These are phyloP conservation scores for Acrossocheilus wenchowensis DNA, from an alignment of 2,797 vertebrate genomes.

Conservation along the genomic window DNA sequence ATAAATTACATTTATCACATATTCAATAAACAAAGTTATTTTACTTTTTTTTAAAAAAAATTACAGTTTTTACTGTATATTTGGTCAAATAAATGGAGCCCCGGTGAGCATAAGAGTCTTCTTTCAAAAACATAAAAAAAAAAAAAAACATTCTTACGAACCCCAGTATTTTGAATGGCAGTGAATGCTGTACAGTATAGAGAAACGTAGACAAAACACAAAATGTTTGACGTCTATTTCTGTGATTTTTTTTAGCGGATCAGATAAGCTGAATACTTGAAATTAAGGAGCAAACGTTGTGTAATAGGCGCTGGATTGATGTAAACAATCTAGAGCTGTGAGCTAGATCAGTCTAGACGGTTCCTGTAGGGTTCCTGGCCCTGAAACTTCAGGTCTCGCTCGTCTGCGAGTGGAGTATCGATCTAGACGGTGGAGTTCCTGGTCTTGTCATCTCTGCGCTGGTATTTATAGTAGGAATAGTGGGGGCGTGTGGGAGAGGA, in stretches of 20 bases:
- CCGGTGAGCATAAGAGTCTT: neutral
- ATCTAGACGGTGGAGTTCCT: conserved; percentile 53
- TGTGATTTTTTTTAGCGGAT: neutral
- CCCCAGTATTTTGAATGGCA: neutral
- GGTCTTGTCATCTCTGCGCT: conserved; percentile 50
- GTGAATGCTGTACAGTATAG: neutral
- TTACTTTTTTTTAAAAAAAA: neutral
- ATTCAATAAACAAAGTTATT: neutral
- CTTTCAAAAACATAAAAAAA: neutral
- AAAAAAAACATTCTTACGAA: neutral
- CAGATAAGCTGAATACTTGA: neutral
- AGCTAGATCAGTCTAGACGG: conserved; percentile 38
- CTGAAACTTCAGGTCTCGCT: conserved; percentile 33
- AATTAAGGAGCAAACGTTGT: neutral
- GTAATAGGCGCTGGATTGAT: neutral
- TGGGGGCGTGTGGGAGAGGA: conserved; percentile 47
- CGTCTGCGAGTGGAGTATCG: conserved; percentile 47
- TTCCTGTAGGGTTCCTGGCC: conserved; percentile 25
- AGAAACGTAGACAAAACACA: neutral
- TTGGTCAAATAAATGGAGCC: neutral
- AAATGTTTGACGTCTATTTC: neutral
- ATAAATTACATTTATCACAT: neutral
- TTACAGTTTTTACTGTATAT: neutral
- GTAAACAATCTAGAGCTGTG: neutral
- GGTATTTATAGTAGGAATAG: conserved; percentile 55